phyloP scores from a whole-genome alignment of 2,113 vertebrate species.

The Oncorhynchus keta region DNA sequence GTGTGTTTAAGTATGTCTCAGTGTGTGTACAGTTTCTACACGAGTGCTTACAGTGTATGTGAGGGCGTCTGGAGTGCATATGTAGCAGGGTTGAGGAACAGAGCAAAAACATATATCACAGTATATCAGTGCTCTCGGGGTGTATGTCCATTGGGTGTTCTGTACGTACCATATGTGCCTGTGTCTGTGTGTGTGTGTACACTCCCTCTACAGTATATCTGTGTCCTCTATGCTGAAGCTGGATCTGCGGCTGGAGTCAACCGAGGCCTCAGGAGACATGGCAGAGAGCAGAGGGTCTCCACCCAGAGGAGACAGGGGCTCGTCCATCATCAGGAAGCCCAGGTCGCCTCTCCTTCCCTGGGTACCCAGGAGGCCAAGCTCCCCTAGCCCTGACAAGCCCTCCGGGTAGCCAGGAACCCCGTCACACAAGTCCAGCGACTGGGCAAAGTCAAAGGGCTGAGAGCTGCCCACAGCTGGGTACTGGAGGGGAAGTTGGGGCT shows the following conservation, averaged over 20 bases:
- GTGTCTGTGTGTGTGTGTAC: background rate
- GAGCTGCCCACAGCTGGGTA: conserved; percentile 76
- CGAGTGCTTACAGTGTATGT: background rate
- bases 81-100: background rate
- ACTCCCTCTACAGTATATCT: conserved; percentile 86
- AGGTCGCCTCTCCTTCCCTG: conserved; percentile 85
- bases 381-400: conserved; percentile 78
- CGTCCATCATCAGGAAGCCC: conserved; percentile 93
- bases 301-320: conserved; percentile 88
- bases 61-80: background rate
- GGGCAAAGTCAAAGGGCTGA: conserved; percentile 84
- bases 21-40: background rate
- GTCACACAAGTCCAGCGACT: conserved; percentile 86
- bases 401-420: conserved; percentile 79
- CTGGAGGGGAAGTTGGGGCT: conserved; percentile 74
- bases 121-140: conserved; percentile 1
- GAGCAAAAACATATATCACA: background rate
- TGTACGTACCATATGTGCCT: background rate
- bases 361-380: conserved; percentile 75
- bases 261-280: conserved; percentile 91
- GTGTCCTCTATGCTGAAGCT: conserved; percentile 98
- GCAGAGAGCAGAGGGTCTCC: conserved; percentile 92
- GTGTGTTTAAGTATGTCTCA: conserved; percentile 8
- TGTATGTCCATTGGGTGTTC: background rate
- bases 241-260: conserved; percentile 94